A percentile compares a stretch with the other conserved stretches of the same genome.
These are phyloP conservation scores for Orchesellides sinensis DNA, from an alignment of 2,888 invertebrate genomes.

Conservation along the genomic window DNA sequence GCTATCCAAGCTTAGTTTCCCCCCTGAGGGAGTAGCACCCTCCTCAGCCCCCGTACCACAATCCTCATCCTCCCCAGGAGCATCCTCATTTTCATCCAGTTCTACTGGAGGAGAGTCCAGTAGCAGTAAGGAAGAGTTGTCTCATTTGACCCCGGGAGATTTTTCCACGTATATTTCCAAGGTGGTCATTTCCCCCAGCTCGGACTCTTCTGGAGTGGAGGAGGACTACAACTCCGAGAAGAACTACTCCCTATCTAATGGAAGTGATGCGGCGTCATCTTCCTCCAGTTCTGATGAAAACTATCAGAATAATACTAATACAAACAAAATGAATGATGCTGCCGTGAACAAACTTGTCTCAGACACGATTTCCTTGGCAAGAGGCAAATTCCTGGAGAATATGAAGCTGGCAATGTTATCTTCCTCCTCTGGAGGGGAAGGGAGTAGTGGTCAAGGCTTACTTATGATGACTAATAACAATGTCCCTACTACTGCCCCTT, in stretches of 20 bases:
- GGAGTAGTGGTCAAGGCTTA: constrained; percentile 73
- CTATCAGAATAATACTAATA: too few relatives aligned
- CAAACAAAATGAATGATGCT: constrained; percentile 47
- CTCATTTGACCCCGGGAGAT: constrained; percentile 41
- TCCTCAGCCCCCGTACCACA: neutral
- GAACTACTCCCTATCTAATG: constrained; percentile 71
- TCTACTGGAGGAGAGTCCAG: neutral
- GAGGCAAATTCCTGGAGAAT: constrained; percentile 74
- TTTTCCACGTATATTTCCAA: constrained; percentile 71
- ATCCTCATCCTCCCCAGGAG: neutral
- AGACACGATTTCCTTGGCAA: constrained; percentile 73
- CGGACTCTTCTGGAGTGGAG: constrained; percentile 73
- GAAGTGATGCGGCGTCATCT: constrained; percentile 43
- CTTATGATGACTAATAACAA: constrained; percentile 27
- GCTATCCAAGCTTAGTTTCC: constrained; percentile 70
- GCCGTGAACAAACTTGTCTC: constrained; percentile 66
- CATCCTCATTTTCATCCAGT: neutral
- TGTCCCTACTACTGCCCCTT: too few relatives aligned
- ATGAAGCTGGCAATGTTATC: constrained; percentile 70
- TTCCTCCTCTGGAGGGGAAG: constrained; percentile 58
- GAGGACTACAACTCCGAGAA: constrained; percentile 75
- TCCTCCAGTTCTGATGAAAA: constrained; percentile 64
- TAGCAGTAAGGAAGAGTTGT: neutral
- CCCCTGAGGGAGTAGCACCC: neutral
- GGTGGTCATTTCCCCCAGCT: constrained; percentile 70